These are phyloP conservation scores for Takifugu flavidus DNA, from an alignment of 2,113 vertebrate species.

Conservation along the genomic window DNA sequence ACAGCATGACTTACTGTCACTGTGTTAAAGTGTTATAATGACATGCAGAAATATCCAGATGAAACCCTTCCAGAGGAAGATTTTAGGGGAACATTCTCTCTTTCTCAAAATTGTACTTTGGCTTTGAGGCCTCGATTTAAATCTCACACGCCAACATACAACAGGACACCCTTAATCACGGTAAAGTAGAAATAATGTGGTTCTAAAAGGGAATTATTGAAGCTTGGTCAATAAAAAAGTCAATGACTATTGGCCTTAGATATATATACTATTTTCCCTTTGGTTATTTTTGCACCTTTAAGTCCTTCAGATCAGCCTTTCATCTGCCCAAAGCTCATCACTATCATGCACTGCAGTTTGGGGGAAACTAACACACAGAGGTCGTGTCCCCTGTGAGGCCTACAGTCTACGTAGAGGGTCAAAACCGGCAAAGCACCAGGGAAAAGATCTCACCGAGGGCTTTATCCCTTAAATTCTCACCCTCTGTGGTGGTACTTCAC, in stretches of 20 bases:
- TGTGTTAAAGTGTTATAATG: conserved; percentile 25
- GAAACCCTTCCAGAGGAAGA: conserved; percentile 24
- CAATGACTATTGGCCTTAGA: conserved; percentile 15
- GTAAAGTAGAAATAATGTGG: conserved; percentile 9
- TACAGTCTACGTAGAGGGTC: conserved; percentile 35
- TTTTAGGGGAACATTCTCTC: conserved; percentile 8
- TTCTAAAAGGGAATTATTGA: conserved; percentile 21
- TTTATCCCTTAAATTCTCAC: conserved; percentile 29
- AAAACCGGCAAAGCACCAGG: conserved; percentile 46
- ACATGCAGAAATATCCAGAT: conserved; percentile 54
- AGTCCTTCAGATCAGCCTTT: conserved; percentile 48
- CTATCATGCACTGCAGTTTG: conserved; percentile 57
- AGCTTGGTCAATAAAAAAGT: conserved; percentile 17
- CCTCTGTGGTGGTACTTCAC: conserved; percentile 5
- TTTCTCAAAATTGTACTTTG: conserved; percentile 58
- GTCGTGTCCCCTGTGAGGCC: conserved; percentile 32
- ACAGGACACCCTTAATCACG: not conserved
- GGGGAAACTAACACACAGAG: conserved; percentile 42
- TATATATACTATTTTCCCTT: conserved; percentile 40
- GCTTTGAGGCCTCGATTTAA: conserved; percentile 49
- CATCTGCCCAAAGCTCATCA: conserved; percentile 31
- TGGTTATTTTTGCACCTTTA: conserved; percentile 59
- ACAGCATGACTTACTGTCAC: conserved; percentile 19
- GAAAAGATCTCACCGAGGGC: conserved; percentile 16
- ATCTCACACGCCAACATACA: conserved; percentile 26